These are phyloP conservation scores for Plagiodera versicolora DNA, from an alignment of 2,888 invertebrate genomes.

Conservation along the genomic window DNA sequence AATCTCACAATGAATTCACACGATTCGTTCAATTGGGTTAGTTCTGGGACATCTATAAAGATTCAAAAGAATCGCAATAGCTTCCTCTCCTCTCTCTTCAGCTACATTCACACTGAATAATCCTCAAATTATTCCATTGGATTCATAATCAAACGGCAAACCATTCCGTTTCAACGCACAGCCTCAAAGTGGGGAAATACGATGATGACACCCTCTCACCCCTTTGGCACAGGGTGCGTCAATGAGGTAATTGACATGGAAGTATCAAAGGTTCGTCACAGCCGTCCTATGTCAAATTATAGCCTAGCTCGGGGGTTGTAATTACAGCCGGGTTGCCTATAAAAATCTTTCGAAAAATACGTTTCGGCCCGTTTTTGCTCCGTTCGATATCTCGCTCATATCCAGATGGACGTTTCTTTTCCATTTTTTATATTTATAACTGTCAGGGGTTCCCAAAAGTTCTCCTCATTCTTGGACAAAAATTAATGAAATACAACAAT, in stretches of 20 bases:
- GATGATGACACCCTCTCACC: slow-evolving; percentile 11
- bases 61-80: too few species aligned
- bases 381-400: slow-evolving; percentile 4
- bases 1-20: too few species aligned
- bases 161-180: slow-evolving; percentile 34
- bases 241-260: slow-evolving; percentile 51
- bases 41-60: too few species aligned
- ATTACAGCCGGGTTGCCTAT: slow-evolving; percentile 50
- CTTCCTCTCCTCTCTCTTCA: background rate
- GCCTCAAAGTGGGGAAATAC: slow-evolving; percentile 38
- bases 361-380: slow-evolving; percentile 34
- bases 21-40: too few species aligned
- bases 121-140: slow-evolving; percentile 9
- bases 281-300: slow-evolving; percentile 53
- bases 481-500: too few species aligned
- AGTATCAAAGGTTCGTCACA: slow-evolving; percentile 52
- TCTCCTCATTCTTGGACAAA: too few species aligned
- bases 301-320: slow-evolving; percentile 52
- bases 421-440: background rate
- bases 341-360: slow-evolving; percentile 54
- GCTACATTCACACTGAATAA: background rate
- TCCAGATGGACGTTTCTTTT: background rate
- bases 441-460: slow-evolving; percentile 1
- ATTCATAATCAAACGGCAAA: slow-evolving; percentile 33
- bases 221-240: slow-evolving; percentile 24